phyloP scores from a whole-genome alignment of 2,797 vertebrate genomes.

The Lithobates sylvaticus region DNA sequence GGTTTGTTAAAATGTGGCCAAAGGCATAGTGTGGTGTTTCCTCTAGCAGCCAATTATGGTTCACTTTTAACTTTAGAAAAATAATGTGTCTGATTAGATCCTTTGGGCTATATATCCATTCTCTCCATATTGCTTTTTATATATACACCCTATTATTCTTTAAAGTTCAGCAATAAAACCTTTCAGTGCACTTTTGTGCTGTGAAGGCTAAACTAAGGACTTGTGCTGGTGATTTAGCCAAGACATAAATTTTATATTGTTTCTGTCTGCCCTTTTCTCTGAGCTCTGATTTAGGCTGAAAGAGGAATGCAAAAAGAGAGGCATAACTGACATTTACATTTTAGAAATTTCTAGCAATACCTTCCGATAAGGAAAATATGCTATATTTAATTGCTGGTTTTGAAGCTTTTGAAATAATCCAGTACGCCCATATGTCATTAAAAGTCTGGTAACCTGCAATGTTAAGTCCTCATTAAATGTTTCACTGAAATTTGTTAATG shows the following conservation, averaged over 20 bases:
- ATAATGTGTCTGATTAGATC: no score
- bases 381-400: background rate
- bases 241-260: background rate
- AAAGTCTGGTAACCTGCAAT: background rate
- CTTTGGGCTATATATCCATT: no score
- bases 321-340: background rate
- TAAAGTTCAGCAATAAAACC: background rate
- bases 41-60: no score
- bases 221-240: background rate
- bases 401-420: background rate
- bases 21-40: no score
- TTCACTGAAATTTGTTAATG: no score
- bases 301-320: background rate
- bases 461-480: no score
- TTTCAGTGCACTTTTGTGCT: constrained; percentile 10
- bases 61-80: no score
- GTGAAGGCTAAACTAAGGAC: background rate
- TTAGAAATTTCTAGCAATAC: background rate
- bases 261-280: constrained; percentile 1
- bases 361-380: background rate
- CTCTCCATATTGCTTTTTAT: no score
- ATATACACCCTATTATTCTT: no score
- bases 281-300: background rate
- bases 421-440: background rate
- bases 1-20: no score